Evolutionary conservation across 2,113 vertebrate species (phyloP).

Genomic region (Dermatemys mawii): DNA sequence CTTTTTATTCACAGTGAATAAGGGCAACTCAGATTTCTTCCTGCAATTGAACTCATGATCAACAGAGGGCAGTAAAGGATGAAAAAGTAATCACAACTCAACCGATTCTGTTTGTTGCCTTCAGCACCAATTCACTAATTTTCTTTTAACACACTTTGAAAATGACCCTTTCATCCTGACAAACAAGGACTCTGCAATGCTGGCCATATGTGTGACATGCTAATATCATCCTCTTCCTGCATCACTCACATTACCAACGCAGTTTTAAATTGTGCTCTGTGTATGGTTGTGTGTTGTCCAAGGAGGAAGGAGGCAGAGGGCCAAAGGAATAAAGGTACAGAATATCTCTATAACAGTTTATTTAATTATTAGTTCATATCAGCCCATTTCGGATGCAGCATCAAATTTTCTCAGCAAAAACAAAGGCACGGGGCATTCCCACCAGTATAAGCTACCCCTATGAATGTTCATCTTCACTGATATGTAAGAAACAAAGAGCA

Average conservation of each 20-base stretch:
- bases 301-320: neutral
- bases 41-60: conserved; percentile 50
- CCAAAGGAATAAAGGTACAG: neutral
- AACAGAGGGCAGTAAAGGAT: conserved; percentile 82
- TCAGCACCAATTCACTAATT: conserved; percentile 26
- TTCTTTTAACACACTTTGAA: conserved; percentile 66
- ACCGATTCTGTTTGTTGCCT: neutral
- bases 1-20: neutral
- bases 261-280: neutral
- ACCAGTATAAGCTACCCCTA: neutral
- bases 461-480: neutral
- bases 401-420: neutral
- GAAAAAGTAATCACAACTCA: conserved; percentile 47
- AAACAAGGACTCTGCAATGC: conserved; percentile 36
- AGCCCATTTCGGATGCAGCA: neutral
- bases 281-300: neutral
- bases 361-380: neutral
- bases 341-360: neutral
- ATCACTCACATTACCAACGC: neutral
- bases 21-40: neutral
- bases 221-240: conserved; percentile 13
- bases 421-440: neutral
- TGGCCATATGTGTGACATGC: conserved; percentile 17
- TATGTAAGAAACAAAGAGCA: neutral
- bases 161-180: conserved; percentile 70